Evolutionary conservation across 2,113 vertebrate genomes (phyloP).

Genomic region (Bombycilla garrulus): DNA sequence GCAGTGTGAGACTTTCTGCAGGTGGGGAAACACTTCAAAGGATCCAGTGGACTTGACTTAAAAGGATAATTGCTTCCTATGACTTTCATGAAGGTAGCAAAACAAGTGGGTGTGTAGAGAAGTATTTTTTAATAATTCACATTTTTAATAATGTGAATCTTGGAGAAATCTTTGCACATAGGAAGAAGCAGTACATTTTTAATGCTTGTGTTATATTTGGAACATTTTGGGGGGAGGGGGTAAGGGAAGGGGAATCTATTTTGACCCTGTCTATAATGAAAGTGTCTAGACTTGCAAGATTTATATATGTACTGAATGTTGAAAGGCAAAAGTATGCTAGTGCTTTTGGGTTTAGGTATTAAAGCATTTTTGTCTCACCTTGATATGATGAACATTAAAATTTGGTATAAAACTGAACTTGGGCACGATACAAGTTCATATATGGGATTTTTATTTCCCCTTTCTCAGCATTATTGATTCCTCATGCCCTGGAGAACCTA

Average conservation of each 20-base stretch:
- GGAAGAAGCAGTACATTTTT: background rate
- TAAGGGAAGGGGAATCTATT: background rate
- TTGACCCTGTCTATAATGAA: background rate
- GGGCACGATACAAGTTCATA: constrained; percentile 27
- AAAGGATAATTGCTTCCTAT: background rate
- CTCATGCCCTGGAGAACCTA: background rate
- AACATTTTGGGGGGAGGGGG: background rate
- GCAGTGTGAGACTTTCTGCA: background rate
- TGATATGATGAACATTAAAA: constrained; percentile 18
- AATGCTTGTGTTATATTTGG: background rate
- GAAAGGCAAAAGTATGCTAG: background rate
- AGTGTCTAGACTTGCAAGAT: background rate
- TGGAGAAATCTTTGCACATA: background rate
- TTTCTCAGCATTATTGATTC: background rate
- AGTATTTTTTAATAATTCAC: background rate
- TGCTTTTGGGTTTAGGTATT: background rate
- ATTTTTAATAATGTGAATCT: background rate
- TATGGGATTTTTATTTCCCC: constrained; percentile 54
- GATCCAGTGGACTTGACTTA: background rate
- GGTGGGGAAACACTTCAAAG: background rate
- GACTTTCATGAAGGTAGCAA: background rate
- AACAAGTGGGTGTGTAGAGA: background rate
- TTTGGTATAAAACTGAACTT: background rate
- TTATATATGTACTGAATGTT: background rate
- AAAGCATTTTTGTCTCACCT: background rate